Conservation (phyloP, 2,888 invertebrate species). For the Fragum whitleyi region DNA sequence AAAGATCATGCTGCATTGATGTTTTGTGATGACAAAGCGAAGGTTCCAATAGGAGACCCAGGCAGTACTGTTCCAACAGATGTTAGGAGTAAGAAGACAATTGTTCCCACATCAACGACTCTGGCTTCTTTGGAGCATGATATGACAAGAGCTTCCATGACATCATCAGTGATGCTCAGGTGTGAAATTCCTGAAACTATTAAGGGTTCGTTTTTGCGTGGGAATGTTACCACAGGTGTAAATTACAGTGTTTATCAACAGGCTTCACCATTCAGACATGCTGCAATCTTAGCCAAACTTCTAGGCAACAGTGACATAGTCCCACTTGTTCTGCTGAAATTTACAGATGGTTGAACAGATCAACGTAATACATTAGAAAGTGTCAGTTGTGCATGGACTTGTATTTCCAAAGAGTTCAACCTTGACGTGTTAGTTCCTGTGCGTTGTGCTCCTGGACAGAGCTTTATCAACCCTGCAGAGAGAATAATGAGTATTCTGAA, state of each 20-base stretch:
- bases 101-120: constrained; percentile 30
- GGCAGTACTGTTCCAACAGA: constrained; percentile 37
- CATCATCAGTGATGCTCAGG: constrained; percentile 32
- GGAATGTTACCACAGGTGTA: constrained; percentile 20
- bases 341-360: constrained; percentile 41
- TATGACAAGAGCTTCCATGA: constrained; percentile 30
- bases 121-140: constrained; percentile 44
- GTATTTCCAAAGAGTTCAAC: constrained; percentile 32
- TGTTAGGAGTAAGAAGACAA: constrained; percentile 40
- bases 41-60: constrained; percentile 47
- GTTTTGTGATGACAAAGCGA: constrained; percentile 50
- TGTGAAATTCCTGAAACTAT: constrained; percentile 24
- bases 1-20: background rate
- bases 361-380: constrained; percentile 45
- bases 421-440: constrained; percentile 43
- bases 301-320: background rate
- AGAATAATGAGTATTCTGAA: constrained; percentile 46
- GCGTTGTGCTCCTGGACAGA: constrained; percentile 51
- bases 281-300: constrained; percentile 17
- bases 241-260: constrained; percentile 38
- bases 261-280: constrained; percentile 40
- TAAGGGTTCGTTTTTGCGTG: constrained; percentile 37
- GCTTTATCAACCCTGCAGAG: constrained; percentile 49
- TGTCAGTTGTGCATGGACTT: constrained; percentile 40
- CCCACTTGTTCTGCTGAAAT: constrained; percentile 21